Evolutionary conservation across 2,113 vertebrate species (phyloP).

Genomic region (Halichoeres trimaculatus): DNA sequence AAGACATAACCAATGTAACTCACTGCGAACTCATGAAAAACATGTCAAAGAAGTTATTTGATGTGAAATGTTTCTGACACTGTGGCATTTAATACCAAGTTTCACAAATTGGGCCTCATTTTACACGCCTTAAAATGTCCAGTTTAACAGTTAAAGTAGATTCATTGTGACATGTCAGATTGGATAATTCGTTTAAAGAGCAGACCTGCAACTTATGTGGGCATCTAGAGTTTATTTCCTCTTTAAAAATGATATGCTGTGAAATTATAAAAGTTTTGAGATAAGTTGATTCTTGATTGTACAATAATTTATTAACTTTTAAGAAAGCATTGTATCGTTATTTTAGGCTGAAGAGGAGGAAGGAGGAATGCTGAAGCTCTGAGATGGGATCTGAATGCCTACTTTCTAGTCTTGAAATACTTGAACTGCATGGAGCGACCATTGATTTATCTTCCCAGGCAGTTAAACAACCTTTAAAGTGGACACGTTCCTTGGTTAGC

Average conservation of each 20-base stretch:
- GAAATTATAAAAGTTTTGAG: background rate
- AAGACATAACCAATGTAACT: conserved; percentile 7
- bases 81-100: conserved; percentile 4
- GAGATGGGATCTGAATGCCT: conserved; percentile 11
- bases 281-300: background rate
- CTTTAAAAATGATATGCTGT: background rate
- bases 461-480: conserved; percentile 9
- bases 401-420: conserved; percentile 23
- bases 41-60: conserved; percentile 6
- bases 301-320: background rate
- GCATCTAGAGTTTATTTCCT: too few relatives aligned
- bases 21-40: background rate
- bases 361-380: background rate
- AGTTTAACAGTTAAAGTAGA: background rate
- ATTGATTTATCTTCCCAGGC: conserved; percentile 37
- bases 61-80: conserved; percentile 24
- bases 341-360: background rate
- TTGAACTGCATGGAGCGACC: background rate
- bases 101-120: background rate
- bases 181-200: too few relatives aligned
- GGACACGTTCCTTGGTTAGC: background rate
- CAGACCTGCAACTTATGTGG: too few relatives aligned
- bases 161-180: background rate
- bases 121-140: background rate
- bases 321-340: background rate